These are phyloP conservation scores for Ceratothoa steindachneri DNA, from an alignment of 2,888 invertebrate genomes.

Conservation along the genomic window DNA sequence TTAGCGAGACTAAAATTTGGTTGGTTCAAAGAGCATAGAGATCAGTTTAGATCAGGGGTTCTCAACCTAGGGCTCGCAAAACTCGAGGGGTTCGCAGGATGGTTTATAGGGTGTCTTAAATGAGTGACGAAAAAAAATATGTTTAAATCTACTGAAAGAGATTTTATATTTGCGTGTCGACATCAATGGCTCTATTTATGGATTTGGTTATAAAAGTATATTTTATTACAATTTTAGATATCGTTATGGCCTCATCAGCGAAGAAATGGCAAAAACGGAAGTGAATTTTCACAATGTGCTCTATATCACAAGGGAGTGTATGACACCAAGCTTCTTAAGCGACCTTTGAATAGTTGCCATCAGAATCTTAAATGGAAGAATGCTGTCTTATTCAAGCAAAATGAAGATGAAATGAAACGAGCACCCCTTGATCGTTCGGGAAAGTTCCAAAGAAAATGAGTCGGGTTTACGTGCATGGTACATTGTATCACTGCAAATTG, in stretches of 20 bases:
- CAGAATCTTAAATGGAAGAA: not conserved
- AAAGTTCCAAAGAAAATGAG: not conserved
- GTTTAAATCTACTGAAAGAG: no score
- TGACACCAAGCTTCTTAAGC: not conserved
- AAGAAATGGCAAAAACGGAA: not conserved
- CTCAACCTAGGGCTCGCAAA: no score
- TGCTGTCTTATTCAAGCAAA: no score
- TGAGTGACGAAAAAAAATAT: no score
- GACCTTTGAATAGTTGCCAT: not conserved
- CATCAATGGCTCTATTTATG: no score
- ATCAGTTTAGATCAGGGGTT: no score
- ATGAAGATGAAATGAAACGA: not conserved
- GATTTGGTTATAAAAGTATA: no score
- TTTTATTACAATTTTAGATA: not conserved
- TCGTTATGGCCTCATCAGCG: not conserved
- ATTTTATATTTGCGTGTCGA: no score
- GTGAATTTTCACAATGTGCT: not conserved
- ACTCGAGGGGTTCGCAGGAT: no score
- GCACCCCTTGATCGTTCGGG: not conserved
- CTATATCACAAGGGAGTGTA: not conserved
- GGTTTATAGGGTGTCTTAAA: no score
- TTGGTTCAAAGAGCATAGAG: no score
- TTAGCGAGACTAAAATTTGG: no score
- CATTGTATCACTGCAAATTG: not conserved
- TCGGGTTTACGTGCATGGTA: not conserved